Base-by-base conservation (phyloP, 2,797 vertebrate genomes). In the Loris lydekkerianus region DNA sequence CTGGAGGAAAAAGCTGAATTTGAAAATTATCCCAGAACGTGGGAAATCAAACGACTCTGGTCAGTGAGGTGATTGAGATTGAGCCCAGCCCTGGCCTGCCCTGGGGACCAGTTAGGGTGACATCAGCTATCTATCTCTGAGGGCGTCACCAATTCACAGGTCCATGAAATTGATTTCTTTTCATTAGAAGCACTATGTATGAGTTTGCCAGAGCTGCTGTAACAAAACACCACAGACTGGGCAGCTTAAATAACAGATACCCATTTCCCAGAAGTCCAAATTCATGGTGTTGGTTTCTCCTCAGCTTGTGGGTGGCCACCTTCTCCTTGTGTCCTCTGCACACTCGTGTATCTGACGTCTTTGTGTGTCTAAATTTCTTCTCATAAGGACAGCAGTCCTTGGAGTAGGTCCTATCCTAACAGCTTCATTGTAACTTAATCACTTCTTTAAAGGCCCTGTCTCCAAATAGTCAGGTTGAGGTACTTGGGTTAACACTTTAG, bases 211-310 rank as follows among this genome's bases (percentile, higher is more conserved):
- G 78, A 43, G 31, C 78, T 20, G 1, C 34, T 4, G 0, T 4
- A 11, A 67, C 76, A 11, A 14, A 25, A 21, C 1, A 0, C 70
- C 31, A 7, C 81, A 58, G 31, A 49, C 31, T 0, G 27, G 11
- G 46, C 0, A 0, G 40, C 77, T 11, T 25, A 17, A 21, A 23
- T 43, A 34, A 6, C 61, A 29, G 63, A 29, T 4, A 0, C 27
- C 0, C 2, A 8, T 34, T 49, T 84, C 43, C 58, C 46, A 18
- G 37, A 60, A 40, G 49, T 58, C 37, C 43, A 37, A 20, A 75
- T 3, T 23, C 73, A 3, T 2, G 53, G 53, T 7, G 27, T 31
- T 0, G 10, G 31, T 58, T 13, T 49, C 60, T 10, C 49, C 67
- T n/a, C 3, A 10, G 49, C 43, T n/a, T 34, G 27, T 65, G 25